Base-by-base conservation (phyloP, 1,140 invertebrate species). In the Saccostrea cuccullata region DNA sequence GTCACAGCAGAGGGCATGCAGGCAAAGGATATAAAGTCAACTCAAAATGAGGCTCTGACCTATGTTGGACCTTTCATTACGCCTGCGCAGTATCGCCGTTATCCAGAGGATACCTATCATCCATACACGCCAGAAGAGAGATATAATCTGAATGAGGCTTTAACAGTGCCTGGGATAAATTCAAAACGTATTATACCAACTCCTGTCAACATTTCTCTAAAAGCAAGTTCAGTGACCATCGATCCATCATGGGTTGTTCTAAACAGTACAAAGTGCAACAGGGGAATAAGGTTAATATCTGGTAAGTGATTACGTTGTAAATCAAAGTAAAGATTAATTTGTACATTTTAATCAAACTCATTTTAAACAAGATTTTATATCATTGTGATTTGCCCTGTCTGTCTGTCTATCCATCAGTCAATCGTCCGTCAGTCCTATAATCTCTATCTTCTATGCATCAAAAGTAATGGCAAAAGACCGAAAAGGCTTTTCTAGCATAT, bases 31-130 rank as follows among this genome's bases (percentile, higher is more conserved):
- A 85, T 94, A 6, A 47, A 55, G 6, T 88, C 87, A 82, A 93
- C 93, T 11, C 86, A 70, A 0, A 89, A 89, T 0, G 91, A 92
- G 55, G 77, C 70, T 12, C 60, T 93, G 23, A 67, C 70, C 9
- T 94, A 92, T 87, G 92, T 94, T 6, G 90, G 88, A 40, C 86
- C 91, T 55, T 94, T 93, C 82, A 86, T 77, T 1, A 91, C 77
- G 77, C 86, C 82, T 11, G 90, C 92, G 58, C 91, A 93, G 85
- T 94, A 91, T 89, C 92, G 92, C 55, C 70, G 94, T 9, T 92
- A 91, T 73, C 85, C 89, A 8, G 64, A 77, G 4, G 94, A 94
- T 84, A 67, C 55, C 47, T 94, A 91, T 77, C 89, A 91, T 60
- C 93, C 93, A 1, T 93, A 90, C 82, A 89, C 91, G 8, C 90